phyloP scores from a whole-genome alignment of 2,888 invertebrate species.

The Aleiodes leptofemur region DNA sequence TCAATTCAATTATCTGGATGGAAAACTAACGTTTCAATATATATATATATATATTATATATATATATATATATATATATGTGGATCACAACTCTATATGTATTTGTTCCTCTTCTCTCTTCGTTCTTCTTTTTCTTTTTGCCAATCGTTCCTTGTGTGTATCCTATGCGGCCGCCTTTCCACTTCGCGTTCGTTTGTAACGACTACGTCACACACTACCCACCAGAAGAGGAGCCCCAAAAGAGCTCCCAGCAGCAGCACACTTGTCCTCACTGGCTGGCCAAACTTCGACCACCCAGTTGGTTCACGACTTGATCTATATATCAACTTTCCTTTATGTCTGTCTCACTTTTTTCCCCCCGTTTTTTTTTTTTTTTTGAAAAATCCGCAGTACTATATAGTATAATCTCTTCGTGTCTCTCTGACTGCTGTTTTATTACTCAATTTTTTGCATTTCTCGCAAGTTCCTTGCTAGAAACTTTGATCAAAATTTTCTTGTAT shows the following conservation, averaged over 20 bases:
- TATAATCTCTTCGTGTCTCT: constrained; percentile 36
- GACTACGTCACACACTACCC: constrained; percentile 38
- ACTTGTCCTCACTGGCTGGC: constrained; percentile 47
- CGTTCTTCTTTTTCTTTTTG: constrained; percentile 20
- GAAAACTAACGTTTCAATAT: neutral
- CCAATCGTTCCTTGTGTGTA: too few species aligned
- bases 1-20: neutral
- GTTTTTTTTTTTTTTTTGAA: constrained; percentile 19
- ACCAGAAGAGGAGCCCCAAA: constrained; percentile 35
- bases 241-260: constrained; percentile 43
- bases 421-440: neutral
- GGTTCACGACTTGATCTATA: constrained; percentile 32
- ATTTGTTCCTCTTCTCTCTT: constrained; percentile 53
- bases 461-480: too few species aligned
- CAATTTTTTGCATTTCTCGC: too few species aligned
- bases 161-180: constrained; percentile 27
- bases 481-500: too few species aligned
- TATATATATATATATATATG: neutral
- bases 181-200: constrained; percentile 26
- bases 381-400: too few species aligned
- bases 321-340: constrained; percentile 37
- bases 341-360: constrained; percentile 21
- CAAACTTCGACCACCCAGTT: constrained; percentile 48
- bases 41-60: constrained; percentile 1
- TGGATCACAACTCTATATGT: neutral